phyloP scores from a whole-genome alignment of 2,888 invertebrate genomes.

The Chrysolina haemoptera region DNA sequence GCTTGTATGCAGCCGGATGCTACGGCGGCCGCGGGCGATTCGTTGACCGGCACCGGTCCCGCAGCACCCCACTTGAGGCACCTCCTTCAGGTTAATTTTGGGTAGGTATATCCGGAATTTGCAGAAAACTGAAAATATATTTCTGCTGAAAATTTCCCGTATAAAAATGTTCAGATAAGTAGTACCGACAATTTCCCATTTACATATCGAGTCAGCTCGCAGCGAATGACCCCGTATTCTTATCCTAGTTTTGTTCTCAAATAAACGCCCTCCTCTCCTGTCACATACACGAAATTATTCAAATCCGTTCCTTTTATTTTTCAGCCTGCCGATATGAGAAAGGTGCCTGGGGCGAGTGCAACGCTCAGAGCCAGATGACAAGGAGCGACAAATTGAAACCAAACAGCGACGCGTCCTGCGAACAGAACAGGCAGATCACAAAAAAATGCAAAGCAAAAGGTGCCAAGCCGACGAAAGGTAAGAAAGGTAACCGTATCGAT shows the following conservation, averaged over 20 bases:
- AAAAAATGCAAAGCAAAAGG: slow-evolving; percentile 89
- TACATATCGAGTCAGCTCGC: not conserved
- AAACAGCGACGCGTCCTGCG: slow-evolving; percentile 87
- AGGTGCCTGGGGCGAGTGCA: slow-evolving; percentile 89
- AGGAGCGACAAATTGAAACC: slow-evolving; percentile 87
- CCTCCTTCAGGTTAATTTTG: too few species aligned
- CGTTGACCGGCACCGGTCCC: too few species aligned
- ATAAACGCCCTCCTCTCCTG: not conserved
- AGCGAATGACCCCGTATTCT: too few species aligned
- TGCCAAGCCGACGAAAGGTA: slow-evolving; percentile 77
- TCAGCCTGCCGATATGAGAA: slow-evolving; percentile 92
- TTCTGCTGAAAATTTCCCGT: too few species aligned
- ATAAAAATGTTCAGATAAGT: too few species aligned
- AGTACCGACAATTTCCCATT: too few species aligned
- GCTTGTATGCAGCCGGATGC: too few species aligned
- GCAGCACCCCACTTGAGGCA: too few species aligned
- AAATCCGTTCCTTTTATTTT: slow-evolving; percentile 51
- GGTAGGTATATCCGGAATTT: too few species aligned
- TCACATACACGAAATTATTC: not conserved
- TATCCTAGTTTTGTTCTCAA: not conserved
- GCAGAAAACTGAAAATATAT: too few species aligned
- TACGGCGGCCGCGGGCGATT: too few species aligned
- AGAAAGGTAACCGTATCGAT: slow-evolving; percentile 60
- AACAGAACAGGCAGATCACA: slow-evolving; percentile 85
- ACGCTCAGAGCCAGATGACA: slow-evolving; percentile 85